These are phyloP conservation scores for Leuciscus waleckii DNA, from an alignment of 2,797 vertebrate genomes.

Conservation along the genomic window DNA sequence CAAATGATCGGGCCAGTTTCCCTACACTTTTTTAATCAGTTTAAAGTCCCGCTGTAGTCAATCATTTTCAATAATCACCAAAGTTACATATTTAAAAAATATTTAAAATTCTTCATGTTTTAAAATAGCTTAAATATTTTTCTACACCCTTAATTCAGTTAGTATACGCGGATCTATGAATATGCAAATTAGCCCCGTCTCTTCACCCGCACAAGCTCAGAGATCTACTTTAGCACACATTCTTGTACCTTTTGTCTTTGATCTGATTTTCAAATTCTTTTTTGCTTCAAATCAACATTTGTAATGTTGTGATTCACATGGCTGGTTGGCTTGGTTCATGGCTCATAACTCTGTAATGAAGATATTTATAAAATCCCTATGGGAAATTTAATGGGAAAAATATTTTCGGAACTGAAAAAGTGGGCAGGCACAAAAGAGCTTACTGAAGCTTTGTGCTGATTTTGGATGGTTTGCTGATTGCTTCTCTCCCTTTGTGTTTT, in stretches of 20 bases:
- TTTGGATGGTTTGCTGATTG: constrained; percentile 18
- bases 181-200: too few relatives aligned
- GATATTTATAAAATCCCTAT: neutral
- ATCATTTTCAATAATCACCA: too few relatives aligned
- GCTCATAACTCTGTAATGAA: neutral
- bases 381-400: neutral
- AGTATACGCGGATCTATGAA: too few relatives aligned
- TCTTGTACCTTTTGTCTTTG: neutral
- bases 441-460: constrained; percentile 4
- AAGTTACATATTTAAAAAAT: too few relatives aligned
- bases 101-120: too few relatives aligned
- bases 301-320: neutral
- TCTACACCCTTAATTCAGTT: too few relatives aligned
- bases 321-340: neutral
- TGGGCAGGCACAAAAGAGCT: neutral
- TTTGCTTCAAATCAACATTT: neutral
- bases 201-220: too few relatives aligned
- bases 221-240: neutral
- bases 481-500: constrained; percentile 6
- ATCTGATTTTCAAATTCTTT: neutral
- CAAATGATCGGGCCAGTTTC: neutral
- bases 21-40: too few relatives aligned
- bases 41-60: too few relatives aligned
- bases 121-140: too few relatives aligned
- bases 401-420: neutral